A percentile compares a stretch with the other conserved stretches of the same genome.
These are phyloP conservation scores for Triplophysa bombifrons DNA, from an alignment of 2,797 vertebrate species.

Conservation along the genomic window DNA sequence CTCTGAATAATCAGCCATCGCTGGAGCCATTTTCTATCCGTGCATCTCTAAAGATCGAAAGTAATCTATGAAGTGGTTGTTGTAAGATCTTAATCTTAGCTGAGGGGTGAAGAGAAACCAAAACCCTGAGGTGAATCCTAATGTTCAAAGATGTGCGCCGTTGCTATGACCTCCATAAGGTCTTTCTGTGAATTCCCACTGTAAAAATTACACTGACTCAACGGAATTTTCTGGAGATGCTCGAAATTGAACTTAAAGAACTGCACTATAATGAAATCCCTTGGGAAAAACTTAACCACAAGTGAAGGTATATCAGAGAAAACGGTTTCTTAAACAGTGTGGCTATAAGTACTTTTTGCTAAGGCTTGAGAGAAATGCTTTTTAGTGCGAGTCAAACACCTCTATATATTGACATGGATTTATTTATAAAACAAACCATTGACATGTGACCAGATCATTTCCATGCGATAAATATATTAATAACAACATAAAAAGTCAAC, in stretches of 20 bases:
- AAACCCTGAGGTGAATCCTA: conserved; percentile 12
- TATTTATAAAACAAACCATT: neutral
- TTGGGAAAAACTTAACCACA: neutral
- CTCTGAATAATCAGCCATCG: neutral
- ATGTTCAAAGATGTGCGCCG: neutral
- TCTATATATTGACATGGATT: neutral
- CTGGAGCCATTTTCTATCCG: no score
- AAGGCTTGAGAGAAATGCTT: conserved; percentile 2
- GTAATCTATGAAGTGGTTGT: neutral
- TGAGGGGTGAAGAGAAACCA: neutral
- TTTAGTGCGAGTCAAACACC: neutral
- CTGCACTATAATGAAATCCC: neutral
- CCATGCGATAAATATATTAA: neutral
- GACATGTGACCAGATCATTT: neutral
- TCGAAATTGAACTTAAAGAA: neutral
- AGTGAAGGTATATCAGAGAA: neutral
- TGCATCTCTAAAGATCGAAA: neutral
- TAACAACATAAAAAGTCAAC: no score
- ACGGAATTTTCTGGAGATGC: neutral
- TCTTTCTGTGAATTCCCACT: conserved; percentile 4
- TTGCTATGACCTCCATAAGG: conserved; percentile 31
- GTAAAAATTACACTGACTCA: neutral
- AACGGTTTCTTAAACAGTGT: neutral
- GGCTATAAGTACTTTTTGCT: neutral
- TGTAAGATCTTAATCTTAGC: neutral